Base-by-base conservation (phyloP, 2,888 invertebrate species). In the Pheosia tremula region DNA sequence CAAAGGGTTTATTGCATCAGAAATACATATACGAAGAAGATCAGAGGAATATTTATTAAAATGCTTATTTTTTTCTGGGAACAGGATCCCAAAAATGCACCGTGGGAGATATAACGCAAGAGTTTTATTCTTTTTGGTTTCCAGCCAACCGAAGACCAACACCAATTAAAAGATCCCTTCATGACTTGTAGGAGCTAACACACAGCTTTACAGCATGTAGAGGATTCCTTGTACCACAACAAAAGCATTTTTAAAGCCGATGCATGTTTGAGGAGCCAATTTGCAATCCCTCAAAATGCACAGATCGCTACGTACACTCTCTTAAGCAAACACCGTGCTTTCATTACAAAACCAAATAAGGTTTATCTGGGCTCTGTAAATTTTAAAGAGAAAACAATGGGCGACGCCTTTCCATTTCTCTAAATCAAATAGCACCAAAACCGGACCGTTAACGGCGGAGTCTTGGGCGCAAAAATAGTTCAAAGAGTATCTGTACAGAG, bases 351-450 rank as follows among this genome's bases (percentile, higher is more conserved):
- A 80, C 85, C 87, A 86, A 88, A 88, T 85, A 83, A 77, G 84
- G 84, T 81, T 77, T 83, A 86, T 84, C 84, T 82, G 70, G 74
- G 79, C 75, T 79, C 79, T 80, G 84, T 85, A 84, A 82, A 84
- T 87, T 86, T 85, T 83, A 79, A 79, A 83, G 86, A 80, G 88
- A 87, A 88, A 89, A 88, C 88, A 87, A 88, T 83, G 76, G 76
- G 75, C 81, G 80, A 83, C 84, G 84, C 86, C 87, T 87, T 87
- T 82, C 84, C 80, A 84, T 88, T 88, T 87, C 87, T 85, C 86
- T 86, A 85, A 88, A 86, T 88, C 87, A 86, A 87, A 60, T 69
- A 80, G 77, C 74, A 67, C 77, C 70, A 65, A 76, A 77, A 72
- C 75, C 69, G 72, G 74, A 74, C 69, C 67, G 63, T 52, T 59